Conservation (phyloP, 2,113 vertebrate genomes). For the Bufo bufo region DNA sequence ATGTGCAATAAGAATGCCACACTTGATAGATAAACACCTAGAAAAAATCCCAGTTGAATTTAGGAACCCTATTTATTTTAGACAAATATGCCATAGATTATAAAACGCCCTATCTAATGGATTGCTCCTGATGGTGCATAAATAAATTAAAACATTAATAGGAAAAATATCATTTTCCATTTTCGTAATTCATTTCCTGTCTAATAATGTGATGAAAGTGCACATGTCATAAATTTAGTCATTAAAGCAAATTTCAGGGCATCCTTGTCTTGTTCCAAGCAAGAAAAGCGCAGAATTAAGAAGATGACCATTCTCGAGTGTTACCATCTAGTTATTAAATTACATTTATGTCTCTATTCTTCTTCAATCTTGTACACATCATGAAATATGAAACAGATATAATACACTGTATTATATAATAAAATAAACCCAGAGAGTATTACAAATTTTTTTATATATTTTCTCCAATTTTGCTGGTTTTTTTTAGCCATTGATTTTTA, state of each 20-base stretch:
- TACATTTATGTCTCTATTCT: neutral
- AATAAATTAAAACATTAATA: conserved; percentile 66
- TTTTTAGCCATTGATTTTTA: no score
- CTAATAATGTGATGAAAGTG: conserved; percentile 55
- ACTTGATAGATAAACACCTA: conserved; percentile 78
- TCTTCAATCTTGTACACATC: no score
- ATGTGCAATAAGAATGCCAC: conserved; percentile 72
- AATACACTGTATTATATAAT: no score
- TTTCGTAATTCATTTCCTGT: conserved; percentile 56
- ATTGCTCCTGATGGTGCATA: conserved; percentile 71
- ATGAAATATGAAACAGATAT: no score
- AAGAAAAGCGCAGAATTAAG: neutral
- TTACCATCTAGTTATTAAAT: neutral
- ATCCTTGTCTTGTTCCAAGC: neutral
- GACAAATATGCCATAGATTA: conserved; percentile 76
- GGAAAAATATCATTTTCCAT: conserved; percentile 63
- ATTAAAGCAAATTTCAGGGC: conserved; percentile 18
- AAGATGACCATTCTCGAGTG: neutral
- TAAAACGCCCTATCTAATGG: conserved; percentile 73
- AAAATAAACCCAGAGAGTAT: no score
- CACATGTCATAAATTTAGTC: conserved; percentile 49
- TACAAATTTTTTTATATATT: no score
- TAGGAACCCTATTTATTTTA: conserved; percentile 72
- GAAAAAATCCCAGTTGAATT: conserved; percentile 72
- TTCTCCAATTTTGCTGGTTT: no score